These are phyloP conservation scores for Chloroclystis v-ata DNA, from an alignment of 2,888 invertebrate species.

Conservation along the genomic window DNA sequence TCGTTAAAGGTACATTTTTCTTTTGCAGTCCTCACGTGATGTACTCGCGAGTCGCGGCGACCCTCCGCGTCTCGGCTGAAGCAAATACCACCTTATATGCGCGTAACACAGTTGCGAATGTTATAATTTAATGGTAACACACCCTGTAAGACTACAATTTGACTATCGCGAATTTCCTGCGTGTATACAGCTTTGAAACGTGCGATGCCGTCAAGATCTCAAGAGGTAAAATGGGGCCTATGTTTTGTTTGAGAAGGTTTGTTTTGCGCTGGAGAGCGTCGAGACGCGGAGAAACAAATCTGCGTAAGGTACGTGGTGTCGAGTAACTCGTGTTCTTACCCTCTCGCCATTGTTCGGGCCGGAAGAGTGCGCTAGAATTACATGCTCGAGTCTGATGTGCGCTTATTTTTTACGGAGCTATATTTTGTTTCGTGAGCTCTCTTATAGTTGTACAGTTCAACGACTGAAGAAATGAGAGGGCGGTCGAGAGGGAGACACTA, in stretches of 20 bases:
- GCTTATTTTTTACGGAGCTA: conserved; percentile 77
- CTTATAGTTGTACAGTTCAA: conserved; percentile 74
- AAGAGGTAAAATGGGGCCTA: conserved; percentile 51
- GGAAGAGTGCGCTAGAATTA: conserved; percentile 79
- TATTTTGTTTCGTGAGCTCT: conserved; percentile 70
- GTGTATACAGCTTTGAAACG: conserved; percentile 54
- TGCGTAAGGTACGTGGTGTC: conserved; percentile 77
- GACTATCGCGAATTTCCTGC: conserved; percentile 78
- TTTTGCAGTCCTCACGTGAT: conserved; percentile 72
- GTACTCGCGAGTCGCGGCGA: conserved; percentile 66
- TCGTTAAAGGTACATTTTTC: conserved; percentile 78
- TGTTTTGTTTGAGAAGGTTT: conserved; percentile 49
- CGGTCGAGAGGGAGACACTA: conserved; percentile 57
- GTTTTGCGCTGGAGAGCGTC: conserved; percentile 45
- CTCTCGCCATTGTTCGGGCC: conserved; percentile 77
- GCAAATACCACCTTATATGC: conserved; percentile 67
- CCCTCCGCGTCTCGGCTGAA: conserved; percentile 56
- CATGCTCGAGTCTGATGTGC: conserved; percentile 77
- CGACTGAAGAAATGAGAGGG: conserved; percentile 71
- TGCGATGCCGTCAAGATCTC: conserved; percentile 43
- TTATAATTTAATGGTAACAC: conserved; percentile 71
- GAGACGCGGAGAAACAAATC: conserved; percentile 73
- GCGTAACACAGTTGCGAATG: conserved; percentile 71
- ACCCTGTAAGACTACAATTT: conserved; percentile 77
- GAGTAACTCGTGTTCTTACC: conserved; percentile 79